phyloP scores from a whole-genome alignment of 1,140 invertebrate species.

The Chlorops oryzae region DNA sequence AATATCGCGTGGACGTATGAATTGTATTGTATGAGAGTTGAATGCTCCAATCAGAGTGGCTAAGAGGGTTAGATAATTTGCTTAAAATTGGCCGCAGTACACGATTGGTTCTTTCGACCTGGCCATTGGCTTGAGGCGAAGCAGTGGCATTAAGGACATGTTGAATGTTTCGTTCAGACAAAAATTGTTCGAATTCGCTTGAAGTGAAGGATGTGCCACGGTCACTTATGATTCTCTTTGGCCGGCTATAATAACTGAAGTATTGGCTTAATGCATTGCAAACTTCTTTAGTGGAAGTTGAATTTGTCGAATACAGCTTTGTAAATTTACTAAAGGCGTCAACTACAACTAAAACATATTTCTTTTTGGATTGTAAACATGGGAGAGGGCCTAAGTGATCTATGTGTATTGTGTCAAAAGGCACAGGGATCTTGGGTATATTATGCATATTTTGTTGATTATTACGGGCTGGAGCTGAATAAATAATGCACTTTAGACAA shows the following conservation, averaged over 20 bases:
- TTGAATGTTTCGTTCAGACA: constrained; percentile 1
- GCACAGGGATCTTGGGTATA: neutral
- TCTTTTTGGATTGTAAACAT: constrained; percentile 4
- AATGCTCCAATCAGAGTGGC: constrained; percentile 6
- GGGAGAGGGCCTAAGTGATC: constrained; percentile 1
- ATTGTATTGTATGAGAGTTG: constrained; percentile 4
- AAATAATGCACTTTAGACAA: constrained; percentile 5
- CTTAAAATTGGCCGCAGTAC: constrained; percentile 5
- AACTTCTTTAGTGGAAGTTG: no score
- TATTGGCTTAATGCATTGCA: no score
- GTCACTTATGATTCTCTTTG: neutral
- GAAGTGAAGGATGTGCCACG: neutral
- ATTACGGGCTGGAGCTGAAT: neutral
- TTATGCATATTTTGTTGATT: neutral
- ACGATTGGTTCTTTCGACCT: constrained; percentile 5
- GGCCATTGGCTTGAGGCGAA: neutral
- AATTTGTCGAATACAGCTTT: no score
- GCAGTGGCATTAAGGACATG: neutral
- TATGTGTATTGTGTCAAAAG: neutral
- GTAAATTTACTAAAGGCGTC: neutral
- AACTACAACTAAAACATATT: constrained; percentile 4
- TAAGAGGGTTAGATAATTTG: no score
- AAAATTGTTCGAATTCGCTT: neutral
- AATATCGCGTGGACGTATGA: neutral
- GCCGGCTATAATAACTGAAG: no score